phyloP scores from a whole-genome alignment of 2,888 invertebrate species.

The Pseudococcus jackbeardsleyi region DNA sequence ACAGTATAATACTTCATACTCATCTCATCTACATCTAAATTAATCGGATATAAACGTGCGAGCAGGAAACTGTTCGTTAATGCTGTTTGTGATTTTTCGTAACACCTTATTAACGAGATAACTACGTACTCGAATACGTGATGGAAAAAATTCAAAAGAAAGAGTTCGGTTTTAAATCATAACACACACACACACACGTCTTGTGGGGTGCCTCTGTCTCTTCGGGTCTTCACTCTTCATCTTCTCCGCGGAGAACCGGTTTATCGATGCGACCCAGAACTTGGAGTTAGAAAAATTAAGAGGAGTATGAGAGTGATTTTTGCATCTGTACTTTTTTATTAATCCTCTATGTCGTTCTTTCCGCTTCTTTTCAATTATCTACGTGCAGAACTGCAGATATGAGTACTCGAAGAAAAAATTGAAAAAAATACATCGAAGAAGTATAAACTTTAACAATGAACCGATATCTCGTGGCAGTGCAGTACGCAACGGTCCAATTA shows the following conservation, averaged over 20 bases:
- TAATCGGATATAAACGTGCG: slow-evolving; percentile 5
- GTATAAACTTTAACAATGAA: background rate
- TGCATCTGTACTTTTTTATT: too few species aligned
- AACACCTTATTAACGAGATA: background rate
- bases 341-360: too few species aligned
- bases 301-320: too few species aligned
- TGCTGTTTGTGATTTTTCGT: background rate
- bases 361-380: too few species aligned
- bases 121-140: background rate
- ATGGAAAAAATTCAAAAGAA: background rate
- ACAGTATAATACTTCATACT: background rate
- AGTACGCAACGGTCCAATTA: background rate
- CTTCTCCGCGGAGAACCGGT: background rate
- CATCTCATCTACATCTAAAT: slow-evolving; percentile 14
- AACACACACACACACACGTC: background rate
- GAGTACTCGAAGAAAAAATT: too few species aligned
- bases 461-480: background rate
- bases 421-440: background rate
- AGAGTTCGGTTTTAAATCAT: background rate
- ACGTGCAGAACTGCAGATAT: too few species aligned
- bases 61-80: slow-evolving; percentile 31
- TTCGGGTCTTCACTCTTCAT: too few species aligned
- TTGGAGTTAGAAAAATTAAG: background rate
- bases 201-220: background rate
- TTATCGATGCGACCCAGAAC: background rate